phyloP scores from a whole-genome alignment of 2,888 invertebrate genomes.

The Cylindroiulus punctatus region DNA sequence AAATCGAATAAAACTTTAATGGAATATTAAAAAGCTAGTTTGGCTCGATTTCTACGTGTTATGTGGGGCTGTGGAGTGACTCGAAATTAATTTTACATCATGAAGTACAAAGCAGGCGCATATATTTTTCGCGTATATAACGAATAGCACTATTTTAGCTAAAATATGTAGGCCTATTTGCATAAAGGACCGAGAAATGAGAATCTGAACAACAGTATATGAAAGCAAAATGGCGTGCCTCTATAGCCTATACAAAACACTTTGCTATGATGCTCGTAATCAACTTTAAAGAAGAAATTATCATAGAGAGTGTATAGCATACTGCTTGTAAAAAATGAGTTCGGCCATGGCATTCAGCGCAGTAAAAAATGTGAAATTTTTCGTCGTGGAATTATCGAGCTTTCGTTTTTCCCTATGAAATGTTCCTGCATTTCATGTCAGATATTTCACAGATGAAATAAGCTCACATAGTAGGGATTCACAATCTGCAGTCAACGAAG shows the following conservation, averaged over 20 bases:
- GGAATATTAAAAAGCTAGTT: neutral
- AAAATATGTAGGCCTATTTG: conserved; percentile 1
- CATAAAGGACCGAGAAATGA: neutral
- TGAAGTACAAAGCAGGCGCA: neutral
- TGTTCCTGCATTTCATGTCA: neutral
- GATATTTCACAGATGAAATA: neutral
- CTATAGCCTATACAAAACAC: conserved; percentile 13
- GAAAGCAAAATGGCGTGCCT: neutral
- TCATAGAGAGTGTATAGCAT: neutral
- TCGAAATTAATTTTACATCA: conserved; percentile 1
- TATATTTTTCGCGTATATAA: neutral
- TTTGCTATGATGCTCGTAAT: neutral
- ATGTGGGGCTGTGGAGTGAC: neutral
- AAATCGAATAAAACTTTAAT: neutral
- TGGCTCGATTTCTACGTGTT: too few relatives aligned
- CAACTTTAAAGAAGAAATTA: conserved; percentile 12
- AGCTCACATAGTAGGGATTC: neutral
- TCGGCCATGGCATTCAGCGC: neutral
- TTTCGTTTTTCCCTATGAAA: neutral
- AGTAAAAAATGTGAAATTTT: neutral
- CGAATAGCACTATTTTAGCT: neutral
- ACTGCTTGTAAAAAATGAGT: conserved; percentile 11
- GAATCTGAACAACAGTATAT: neutral
- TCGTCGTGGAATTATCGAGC: neutral
- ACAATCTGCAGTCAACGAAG: neutral